phyloP scores from a whole-genome alignment of 2,888 invertebrate genomes.

The Amphimallon solstitiale region DNA sequence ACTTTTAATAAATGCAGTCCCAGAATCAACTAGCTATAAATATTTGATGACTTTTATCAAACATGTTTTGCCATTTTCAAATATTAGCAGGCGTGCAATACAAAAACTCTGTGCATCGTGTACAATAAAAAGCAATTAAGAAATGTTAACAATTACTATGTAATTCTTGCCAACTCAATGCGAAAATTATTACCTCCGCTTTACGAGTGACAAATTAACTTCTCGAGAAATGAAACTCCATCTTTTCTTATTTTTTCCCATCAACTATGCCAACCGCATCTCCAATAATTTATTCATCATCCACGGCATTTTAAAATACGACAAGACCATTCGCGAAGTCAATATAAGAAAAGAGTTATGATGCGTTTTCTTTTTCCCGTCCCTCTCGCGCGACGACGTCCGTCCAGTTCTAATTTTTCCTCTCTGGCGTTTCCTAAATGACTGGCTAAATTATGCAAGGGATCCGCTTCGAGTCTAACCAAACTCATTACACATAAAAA shows the following conservation, averaged over 20 bases:
- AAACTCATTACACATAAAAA: constrained; percentile 36
- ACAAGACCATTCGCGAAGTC: background rate
- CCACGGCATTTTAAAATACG: constrained; percentile 10
- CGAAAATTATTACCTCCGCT: background rate
- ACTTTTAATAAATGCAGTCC: no score
- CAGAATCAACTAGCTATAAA: no score
- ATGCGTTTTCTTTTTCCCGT: constrained; percentile 6
- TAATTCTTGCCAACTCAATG: no score
- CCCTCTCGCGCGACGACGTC: background rate
- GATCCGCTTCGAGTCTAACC: constrained; percentile 21
- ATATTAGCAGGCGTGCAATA: no score
- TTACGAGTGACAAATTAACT: constrained; percentile 13
- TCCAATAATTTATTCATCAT: constrained; percentile 21
- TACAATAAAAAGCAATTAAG: no score
- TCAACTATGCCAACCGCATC: constrained; percentile 9
- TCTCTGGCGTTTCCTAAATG: constrained; percentile 24
- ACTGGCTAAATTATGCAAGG: constrained; percentile 35
- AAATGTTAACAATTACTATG: no score
- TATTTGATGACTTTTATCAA: no score
- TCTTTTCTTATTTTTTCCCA: constrained; percentile 4
- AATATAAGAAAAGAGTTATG: background rate
- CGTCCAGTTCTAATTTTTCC: constrained; percentile 17
- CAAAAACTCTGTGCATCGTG: no score
- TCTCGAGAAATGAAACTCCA: constrained; percentile 17
- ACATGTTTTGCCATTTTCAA: no score